Evolutionary conservation across 2,113 vertebrate species (phyloP).

Genomic region (human (Homo sapiens)): DNA sequence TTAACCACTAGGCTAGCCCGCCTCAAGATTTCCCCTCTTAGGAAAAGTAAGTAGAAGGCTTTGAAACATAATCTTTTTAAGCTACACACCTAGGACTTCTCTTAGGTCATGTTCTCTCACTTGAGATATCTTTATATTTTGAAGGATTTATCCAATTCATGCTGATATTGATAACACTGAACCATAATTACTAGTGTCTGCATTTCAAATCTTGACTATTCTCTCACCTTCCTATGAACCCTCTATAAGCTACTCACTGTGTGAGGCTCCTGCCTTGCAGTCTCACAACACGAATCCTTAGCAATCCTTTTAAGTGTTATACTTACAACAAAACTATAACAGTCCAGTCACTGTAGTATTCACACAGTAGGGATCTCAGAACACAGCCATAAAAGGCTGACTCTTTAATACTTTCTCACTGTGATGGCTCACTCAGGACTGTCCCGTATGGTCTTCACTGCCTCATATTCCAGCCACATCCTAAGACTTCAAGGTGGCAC

Average conservation of each 20-base stretch:
- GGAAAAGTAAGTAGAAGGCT: neutral
- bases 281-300: neutral
- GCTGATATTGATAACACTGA: neutral
- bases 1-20: neutral
- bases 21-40: neutral
- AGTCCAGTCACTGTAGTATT: neutral
- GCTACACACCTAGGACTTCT: neutral
- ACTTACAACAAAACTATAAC: neutral
- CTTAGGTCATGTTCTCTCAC: neutral
- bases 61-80: conserved; percentile 33
- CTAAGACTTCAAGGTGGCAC: neutral
- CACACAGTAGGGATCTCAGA: neutral
- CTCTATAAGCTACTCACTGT: neutral
- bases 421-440: neutral
- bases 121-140: conserved; percentile 20
- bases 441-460: neutral
- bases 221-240: neutral
- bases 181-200: neutral
- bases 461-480: neutral
- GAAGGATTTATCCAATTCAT: neutral
- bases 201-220: neutral
- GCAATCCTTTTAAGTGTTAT: too few species aligned
- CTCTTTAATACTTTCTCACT: neutral
- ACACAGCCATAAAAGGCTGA: neutral
- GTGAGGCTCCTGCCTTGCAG: neutral